A percentile compares a stretch with the other conserved stretches of the same genome.
phyloP scores from a whole-genome alignment of 2,888 invertebrate species.

The Ectropis crepuscularia region DNA sequence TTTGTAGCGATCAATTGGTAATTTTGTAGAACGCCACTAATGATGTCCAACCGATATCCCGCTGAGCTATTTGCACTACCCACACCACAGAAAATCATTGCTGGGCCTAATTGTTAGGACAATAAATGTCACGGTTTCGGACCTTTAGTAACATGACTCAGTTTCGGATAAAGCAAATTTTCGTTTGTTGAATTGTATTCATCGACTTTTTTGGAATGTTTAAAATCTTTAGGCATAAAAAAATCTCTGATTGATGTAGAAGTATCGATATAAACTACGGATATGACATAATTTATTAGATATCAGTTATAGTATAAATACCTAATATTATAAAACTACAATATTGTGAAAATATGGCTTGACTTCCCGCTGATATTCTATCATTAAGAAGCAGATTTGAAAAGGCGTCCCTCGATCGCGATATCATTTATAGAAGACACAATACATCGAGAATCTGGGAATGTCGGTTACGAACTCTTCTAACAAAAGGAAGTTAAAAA shows the following conservation, averaged over 20 bases:
- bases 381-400: conserved; percentile 74
- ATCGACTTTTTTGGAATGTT: no score
- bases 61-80: conserved; percentile 56
- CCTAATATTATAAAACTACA: conserved; percentile 65
- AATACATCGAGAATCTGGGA: conserved; percentile 79
- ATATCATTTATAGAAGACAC: conserved; percentile 75
- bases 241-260: conserved; percentile 34
- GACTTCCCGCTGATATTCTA: conserved; percentile 79
- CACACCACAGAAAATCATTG: conserved; percentile 45
- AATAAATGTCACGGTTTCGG: conserved; percentile 28
- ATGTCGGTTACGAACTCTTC: conserved; percentile 77
- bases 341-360: conserved; percentile 75
- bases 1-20: conserved; percentile 37
- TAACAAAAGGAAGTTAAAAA: conserved; percentile 80
- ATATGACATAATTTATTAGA: conserved; percentile 23
- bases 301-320: conserved; percentile 49
- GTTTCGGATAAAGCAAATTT: conserved; percentile 6
- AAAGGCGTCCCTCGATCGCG: conserved; percentile 65
- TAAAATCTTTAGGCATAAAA: not conserved
- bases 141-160: conserved; percentile 17
- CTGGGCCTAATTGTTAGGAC: conserved; percentile 39
- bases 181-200: no score
- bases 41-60: conserved; percentile 60
- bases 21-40: conserved; percentile 34
- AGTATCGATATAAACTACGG: conserved; percentile 26